Evolutionary conservation across 2,888 invertebrate genomes (phyloP).

Genomic region (Pristionchus maxplancki): DNA sequence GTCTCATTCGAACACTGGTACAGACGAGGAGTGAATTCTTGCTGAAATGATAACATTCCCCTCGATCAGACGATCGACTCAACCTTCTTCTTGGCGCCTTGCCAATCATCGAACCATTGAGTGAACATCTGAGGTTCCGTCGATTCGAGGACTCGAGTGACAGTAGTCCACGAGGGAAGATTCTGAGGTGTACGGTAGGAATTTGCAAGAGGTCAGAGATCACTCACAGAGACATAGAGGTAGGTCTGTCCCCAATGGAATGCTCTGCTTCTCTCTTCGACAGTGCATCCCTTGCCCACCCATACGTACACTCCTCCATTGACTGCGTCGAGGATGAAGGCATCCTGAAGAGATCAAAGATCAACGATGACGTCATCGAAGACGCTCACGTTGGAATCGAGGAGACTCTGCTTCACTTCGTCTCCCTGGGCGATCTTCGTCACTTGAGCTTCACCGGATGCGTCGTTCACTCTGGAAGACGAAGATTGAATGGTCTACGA

Average conservation of each 20-base stretch:
- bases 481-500: background rate
- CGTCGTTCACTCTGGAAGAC: slow-evolving; percentile 27
- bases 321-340: slow-evolving; percentile 79
- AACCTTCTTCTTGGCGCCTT: slow-evolving; percentile 58
- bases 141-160: slow-evolving; percentile 85
- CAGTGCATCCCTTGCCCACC: slow-evolving; percentile 78
- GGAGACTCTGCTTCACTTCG: slow-evolving; percentile 85
- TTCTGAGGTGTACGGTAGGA: slow-evolving; percentile 60
- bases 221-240: slow-evolving; percentile 58
- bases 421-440: slow-evolving; percentile 83
- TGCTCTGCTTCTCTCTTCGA: slow-evolving; percentile 77
- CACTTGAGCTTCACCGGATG: slow-evolving; percentile 81
- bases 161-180: slow-evolving; percentile 78
- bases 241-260: slow-evolving; percentile 69
- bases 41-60: background rate
- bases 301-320: slow-evolving; percentile 78
- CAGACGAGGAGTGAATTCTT: slow-evolving; percentile 81
- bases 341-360: slow-evolving; percentile 74
- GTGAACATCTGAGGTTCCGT: slow-evolving; percentile 90
- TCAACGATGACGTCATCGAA: background rate
- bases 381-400: slow-evolving; percentile 84
- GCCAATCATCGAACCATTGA: slow-evolving; percentile 86
- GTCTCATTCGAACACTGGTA: slow-evolving; percentile 83
- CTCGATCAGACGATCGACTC: too few relatives aligned
- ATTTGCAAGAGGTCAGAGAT: background rate